Evolutionary conservation across 2,113 vertebrate species (phyloP), one percentile per base, ranked within the genome.

Genomic region (Montifringilla adamsi): DNA sequence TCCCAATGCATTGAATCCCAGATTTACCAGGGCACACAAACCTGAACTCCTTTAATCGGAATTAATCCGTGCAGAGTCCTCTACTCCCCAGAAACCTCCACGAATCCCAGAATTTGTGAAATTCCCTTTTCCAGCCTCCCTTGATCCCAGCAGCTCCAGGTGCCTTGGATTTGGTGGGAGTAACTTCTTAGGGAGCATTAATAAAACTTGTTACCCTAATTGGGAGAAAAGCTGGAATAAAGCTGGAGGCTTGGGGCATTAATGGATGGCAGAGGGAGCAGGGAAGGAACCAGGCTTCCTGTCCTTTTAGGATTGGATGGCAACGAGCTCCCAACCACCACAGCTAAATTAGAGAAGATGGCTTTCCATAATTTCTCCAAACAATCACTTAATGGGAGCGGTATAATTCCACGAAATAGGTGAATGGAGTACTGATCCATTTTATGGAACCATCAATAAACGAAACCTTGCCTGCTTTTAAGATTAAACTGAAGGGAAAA

Each of bases 301-400:
- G 98, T 98, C 95, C 95, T 98, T 98, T 98, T 97, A 97, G 98
- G 97, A 97, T 98, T 98, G 98, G 98, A 98, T 96, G 95, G 98
- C 97, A 96, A 92, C 49, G 96, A 84, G 94, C 89, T 97, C 74
- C 30, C 63, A 50, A 88, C 21, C 95, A 98, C 97, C 97, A 97
- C 96, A 98, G 98, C 98, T 99, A 98, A 98, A 97, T 96, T 96
- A 97, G 96, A 94, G 91, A 87, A 98, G 97, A 98, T 97, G 91
- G 94, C 96, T 98, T 98, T 97, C 97, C 97, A 97, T 98, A 99
- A 99, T 99, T 99, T 98, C 97, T 98, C 97, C 98, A 97, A 99
- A 98, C 99, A 99, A 99, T 99, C 99, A 99, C 98, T 99, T 99
- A 99, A 99, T 98, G 98, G 98, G 98, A 97, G 91, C 95, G 83